Percentiles rank a stretch among this genome's conserved stretches.
Evolutionary conservation across 2,888 invertebrate species (phyloP).

Genomic region (Metacarcinus magister): DNA sequence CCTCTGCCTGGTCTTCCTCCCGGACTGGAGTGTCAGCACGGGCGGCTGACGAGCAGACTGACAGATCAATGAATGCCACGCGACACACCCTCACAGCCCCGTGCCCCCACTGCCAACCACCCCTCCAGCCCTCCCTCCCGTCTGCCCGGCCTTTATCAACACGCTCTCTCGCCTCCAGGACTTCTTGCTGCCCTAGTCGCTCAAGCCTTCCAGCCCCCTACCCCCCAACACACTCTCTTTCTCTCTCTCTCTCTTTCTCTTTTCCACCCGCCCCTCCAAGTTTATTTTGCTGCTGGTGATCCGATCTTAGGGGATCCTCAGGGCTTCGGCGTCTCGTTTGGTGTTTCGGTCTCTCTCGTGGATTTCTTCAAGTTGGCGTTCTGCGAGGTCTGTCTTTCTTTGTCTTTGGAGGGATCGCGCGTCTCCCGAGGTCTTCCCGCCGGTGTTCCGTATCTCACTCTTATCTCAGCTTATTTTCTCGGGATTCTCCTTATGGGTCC

Average conservation of each 20-base stretch:
- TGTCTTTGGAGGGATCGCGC: slow-evolving; percentile 62
- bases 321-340: slow-evolving; percentile 69
- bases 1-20: slow-evolving; percentile 73
- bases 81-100: slow-evolving; percentile 79
- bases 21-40: slow-evolving; percentile 79
- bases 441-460: slow-evolving; percentile 65
- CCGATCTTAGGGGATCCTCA: slow-evolving; percentile 57
- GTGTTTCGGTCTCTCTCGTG: slow-evolving; percentile 51
- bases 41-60: slow-evolving; percentile 80
- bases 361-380: slow-evolving; percentile 65
- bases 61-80: slow-evolving; percentile 81
- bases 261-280: slow-evolving; percentile 52
- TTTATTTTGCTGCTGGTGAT: slow-evolving; percentile 67
- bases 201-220: slow-evolving; percentile 38
- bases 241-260: slow-evolving; percentile 22
- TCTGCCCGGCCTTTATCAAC: slow-evolving; percentile 58
- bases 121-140: slow-evolving; percentile 51
- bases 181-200: slow-evolving; percentile 62
- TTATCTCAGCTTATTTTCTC: slow-evolving; percentile 75
- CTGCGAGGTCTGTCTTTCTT: slow-evolving; percentile 59
- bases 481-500: slow-evolving; percentile 72
- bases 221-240: not conserved
- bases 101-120: slow-evolving; percentile 74
- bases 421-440: slow-evolving; percentile 45
- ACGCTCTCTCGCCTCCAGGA: slow-evolving; percentile 72